Conservation (phyloP, 2,113 vertebrate genomes). For the Zosterops hypoxanthus region DNA sequence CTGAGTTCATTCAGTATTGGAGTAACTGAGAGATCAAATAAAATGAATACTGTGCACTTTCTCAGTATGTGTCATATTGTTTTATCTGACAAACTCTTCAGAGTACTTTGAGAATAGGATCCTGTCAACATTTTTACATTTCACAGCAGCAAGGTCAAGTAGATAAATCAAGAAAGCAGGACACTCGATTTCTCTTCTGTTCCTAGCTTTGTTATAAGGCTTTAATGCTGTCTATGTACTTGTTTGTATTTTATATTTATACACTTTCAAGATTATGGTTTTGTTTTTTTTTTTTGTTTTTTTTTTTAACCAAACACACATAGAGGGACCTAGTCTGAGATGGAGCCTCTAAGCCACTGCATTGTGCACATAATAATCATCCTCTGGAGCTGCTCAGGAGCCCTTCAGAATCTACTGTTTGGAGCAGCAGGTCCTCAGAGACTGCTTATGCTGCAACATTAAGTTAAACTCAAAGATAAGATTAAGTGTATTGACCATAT, state of each 20-base stretch:
- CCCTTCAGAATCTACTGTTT: background rate
- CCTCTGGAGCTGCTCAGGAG: background rate
- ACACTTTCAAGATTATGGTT: background rate
- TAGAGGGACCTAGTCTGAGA: background rate
- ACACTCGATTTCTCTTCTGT: background rate
- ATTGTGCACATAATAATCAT: background rate
- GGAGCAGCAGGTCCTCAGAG: background rate
- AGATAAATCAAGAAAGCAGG: background rate
- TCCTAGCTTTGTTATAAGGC: background rate
- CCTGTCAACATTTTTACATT: background rate
- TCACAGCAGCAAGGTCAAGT: background rate
- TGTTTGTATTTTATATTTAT: background rate
- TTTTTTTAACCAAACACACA: background rate
- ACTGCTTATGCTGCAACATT: background rate
- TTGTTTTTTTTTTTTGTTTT: background rate
- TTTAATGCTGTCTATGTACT: background rate
- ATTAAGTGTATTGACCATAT: background rate
- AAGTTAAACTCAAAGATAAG: background rate
- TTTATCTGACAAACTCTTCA: slow-evolving; percentile 3
- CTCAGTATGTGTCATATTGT: background rate
- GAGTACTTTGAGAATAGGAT: background rate
- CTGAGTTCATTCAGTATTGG: background rate
- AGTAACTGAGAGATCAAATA: slow-evolving; percentile 8
- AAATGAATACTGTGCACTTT: background rate
- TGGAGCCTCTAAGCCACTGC: background rate